Evolutionary conservation across 2,113 vertebrate genomes (phyloP).

Genomic region (Pluvianellus socialis): DNA sequence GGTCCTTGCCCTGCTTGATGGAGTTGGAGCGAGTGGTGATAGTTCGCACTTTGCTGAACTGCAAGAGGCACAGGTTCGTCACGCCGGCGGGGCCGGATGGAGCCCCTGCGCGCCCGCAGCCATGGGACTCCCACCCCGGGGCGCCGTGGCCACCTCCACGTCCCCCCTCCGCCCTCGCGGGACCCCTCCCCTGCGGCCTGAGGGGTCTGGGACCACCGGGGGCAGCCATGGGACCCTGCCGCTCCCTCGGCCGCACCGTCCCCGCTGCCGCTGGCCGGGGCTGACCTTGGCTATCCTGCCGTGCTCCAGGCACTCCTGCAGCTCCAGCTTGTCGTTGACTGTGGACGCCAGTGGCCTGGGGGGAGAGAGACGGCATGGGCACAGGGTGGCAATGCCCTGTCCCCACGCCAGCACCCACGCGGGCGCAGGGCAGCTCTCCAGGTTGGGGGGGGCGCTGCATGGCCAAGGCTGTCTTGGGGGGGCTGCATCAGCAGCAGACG

Average conservation of each 20-base stretch:
- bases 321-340: conserved; percentile 88
- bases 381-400: no score
- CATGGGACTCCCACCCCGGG: not conserved
- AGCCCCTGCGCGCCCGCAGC: no score
- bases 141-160: rapidly evolving
- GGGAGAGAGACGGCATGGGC: not conserved
- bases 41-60: conserved; percentile 98
- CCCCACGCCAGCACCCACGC: rapidly evolving
- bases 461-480: rapidly evolving
- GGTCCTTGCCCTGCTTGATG: conserved; percentile 99
- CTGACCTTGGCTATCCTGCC: conserved; percentile 96
- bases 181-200: not conserved
- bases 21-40: conserved; percentile 98
- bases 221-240: not conserved
- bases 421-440: not conserved
- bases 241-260: rapidly evolving
- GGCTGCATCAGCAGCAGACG: not conserved
- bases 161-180: not conserved
- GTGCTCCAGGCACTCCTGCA: conserved; percentile 96
- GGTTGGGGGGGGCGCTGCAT: not conserved
- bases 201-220: not conserved
- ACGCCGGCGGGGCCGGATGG: not conserved
- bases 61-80: conserved; percentile 51
- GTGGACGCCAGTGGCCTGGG: conserved; percentile 89
- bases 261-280: no score